Percentiles rank a stretch among this genome's conserved stretches.
Evolutionary conservation across 2,888 invertebrate genomes (phyloP).

Genomic region (Dromius quadrimaculatus): DNA sequence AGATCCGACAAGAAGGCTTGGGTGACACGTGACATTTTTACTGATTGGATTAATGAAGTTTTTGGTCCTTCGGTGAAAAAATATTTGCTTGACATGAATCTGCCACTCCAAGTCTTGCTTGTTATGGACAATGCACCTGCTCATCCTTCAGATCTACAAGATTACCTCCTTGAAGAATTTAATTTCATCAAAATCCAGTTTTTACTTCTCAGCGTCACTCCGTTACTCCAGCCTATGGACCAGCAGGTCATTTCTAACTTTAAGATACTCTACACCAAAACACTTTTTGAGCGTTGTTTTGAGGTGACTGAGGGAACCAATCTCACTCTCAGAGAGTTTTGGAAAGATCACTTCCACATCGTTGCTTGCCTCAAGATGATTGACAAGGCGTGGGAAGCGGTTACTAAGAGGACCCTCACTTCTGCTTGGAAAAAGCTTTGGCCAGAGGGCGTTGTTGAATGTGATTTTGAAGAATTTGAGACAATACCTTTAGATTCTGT

Average conservation of each 20-base stretch:
- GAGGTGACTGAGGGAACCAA: not conserved
- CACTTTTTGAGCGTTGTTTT: not conserved
- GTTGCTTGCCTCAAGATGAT: constrained; percentile 57
- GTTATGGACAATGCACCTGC: constrained; percentile 38
- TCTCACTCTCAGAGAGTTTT: constrained; percentile 53
- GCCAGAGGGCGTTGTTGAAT: constrained; percentile 56
- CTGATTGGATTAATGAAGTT: constrained; percentile 49
- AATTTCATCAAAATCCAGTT: constrained; percentile 53
- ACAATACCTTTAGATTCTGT: constrained; percentile 55
- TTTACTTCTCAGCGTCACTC: constrained; percentile 51
- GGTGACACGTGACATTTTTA: constrained; percentile 53
- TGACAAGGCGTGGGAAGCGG: constrained; percentile 53
- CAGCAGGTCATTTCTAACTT: constrained; percentile 58
- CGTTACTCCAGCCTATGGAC: constrained; percentile 58
- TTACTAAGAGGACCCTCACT: constrained; percentile 51
- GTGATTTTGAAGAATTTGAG: constrained; percentile 61
- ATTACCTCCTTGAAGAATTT: constrained; percentile 51
- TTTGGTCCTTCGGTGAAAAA: constrained; percentile 53
- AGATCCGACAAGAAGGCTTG: constrained; percentile 45
- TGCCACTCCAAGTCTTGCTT: constrained; percentile 3
- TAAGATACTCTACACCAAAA: constrained; percentile 1
- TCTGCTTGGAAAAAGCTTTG: constrained; percentile 55
- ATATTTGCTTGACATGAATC: constrained; percentile 36
- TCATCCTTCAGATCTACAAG: constrained; percentile 51
- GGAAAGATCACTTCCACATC: constrained; percentile 61